Evolutionary conservation across 2,888 invertebrate species (phyloP).

Genomic region (Leucania comma): DNA sequence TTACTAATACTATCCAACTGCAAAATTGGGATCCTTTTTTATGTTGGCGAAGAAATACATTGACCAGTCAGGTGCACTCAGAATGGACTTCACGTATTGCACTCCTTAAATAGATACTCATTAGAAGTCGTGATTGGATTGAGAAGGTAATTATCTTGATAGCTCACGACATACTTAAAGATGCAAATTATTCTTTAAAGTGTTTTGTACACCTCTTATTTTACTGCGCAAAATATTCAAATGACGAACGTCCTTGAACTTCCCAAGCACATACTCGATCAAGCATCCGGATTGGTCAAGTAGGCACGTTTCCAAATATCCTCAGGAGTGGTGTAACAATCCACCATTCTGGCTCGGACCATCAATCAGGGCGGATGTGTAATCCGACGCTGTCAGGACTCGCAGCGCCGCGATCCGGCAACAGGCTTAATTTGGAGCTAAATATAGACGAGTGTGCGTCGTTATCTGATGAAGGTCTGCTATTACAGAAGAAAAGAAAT

Average conservation of each 20-base stretch:
- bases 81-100: neutral
- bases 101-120: neutral
- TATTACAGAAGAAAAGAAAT: constrained; percentile 28
- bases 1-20: neutral
- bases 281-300: constrained; percentile 17
- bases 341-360: constrained; percentile 31
- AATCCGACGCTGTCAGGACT: constrained; percentile 56
- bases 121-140: constrained; percentile 5
- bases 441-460: constrained; percentile 47
- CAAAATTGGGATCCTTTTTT: neutral
- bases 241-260: constrained; percentile 18
- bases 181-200: constrained; percentile 6
- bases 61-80: neutral
- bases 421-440: constrained; percentile 50
- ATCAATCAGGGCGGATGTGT: constrained; percentile 56
- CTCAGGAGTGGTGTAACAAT: constrained; percentile 51
- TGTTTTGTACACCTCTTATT: constrained; percentile 12
- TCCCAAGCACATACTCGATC: constrained; percentile 27
- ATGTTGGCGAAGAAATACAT: neutral
- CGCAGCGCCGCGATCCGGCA: constrained; percentile 27
- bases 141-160: neutral
- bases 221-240: constrained; percentile 1
- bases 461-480: constrained; percentile 10
- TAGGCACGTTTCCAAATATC: constrained; percentile 53
- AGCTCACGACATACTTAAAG: constrained; percentile 16